A percentile compares a stretch with the other conserved stretches of the same genome.
Conservation (phyloP, 1,140 invertebrate species). For the Portunus trituberculatus region DNA sequence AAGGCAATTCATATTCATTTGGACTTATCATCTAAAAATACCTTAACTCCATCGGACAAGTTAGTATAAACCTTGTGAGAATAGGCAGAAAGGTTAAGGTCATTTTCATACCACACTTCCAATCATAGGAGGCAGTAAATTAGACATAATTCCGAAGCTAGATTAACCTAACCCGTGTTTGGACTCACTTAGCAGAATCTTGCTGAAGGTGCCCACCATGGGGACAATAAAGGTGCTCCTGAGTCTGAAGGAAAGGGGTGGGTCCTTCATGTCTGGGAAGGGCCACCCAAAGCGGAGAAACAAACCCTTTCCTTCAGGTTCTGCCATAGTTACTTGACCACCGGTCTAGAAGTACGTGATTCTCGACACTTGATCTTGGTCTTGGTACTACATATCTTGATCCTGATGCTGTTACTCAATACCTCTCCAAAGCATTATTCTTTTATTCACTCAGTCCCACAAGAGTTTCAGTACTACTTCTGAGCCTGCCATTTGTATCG, state of each 20-base stretch:
- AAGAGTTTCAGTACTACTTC: too few species aligned
- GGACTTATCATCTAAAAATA: too few species aligned
- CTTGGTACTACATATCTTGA: too few species aligned
- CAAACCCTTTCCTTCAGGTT: not conserved
- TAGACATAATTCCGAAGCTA: not conserved
- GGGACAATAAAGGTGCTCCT: slow-evolving; percentile 68
- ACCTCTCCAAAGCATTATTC: too few species aligned
- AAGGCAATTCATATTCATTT: too few species aligned
- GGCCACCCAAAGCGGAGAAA: slow-evolving; percentile 72
- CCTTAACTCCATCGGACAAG: too few species aligned
- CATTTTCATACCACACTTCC: not conserved
- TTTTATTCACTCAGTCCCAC: too few species aligned
- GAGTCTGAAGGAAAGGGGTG: slow-evolving; percentile 53
- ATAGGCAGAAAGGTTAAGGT: not conserved
- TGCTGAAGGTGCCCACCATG: slow-evolving; percentile 74
- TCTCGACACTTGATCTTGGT: too few species aligned
- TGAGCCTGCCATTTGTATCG: too few species aligned
- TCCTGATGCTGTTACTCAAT: too few species aligned
- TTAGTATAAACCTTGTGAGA: too few species aligned
- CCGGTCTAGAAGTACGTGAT: too few species aligned
- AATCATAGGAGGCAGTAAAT: not conserved
- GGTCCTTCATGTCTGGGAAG: slow-evolving; percentile 73
- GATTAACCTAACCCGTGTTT: not conserved
- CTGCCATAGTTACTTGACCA: not conserved
- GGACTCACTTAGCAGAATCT: slow-evolving; percentile 72